These are phyloP conservation scores for Liolophura sinensis DNA, from an alignment of 1,140 invertebrate genomes.

Conservation along the genomic window DNA sequence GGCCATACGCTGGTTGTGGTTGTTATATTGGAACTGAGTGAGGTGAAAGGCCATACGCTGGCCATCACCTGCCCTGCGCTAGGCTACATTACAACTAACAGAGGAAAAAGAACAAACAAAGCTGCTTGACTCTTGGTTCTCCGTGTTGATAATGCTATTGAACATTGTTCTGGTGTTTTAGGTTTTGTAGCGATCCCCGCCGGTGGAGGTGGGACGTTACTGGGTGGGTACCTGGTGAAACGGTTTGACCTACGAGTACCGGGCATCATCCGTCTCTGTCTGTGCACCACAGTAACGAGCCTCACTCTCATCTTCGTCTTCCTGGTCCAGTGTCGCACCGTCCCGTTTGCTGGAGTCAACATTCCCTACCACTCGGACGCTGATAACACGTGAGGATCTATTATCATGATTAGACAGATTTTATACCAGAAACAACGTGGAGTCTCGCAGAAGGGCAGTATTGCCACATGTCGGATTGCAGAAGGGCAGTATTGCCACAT, in stretches of 20 bases:
- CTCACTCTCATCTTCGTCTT: slow-evolving; percentile 70
- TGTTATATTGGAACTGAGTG: no score
- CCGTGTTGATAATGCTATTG: no score
- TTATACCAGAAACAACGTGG: no score
- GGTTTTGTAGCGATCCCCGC: slow-evolving; percentile 74
- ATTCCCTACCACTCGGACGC: slow-evolving; percentile 59
- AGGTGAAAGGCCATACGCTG: no score
- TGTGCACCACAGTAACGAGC: slow-evolving; percentile 66
- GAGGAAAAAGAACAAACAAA: no score
- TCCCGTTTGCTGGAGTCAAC: slow-evolving; percentile 75
- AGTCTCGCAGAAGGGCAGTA: no score
- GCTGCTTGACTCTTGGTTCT: no score
- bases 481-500: no score
- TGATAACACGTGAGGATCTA: slow-evolving; percentile 56
- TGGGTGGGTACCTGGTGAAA: slow-evolving; percentile 80
- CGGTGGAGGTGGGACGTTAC: slow-evolving; percentile 75
- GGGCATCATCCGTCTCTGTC: slow-evolving; percentile 77
- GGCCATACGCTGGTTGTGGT: no score
- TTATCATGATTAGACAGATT: neutral
- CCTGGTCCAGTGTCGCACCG: slow-evolving; percentile 74
- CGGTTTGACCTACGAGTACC: slow-evolving; percentile 71
- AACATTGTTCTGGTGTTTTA: slow-evolving; percentile 34
- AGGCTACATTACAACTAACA: no score
- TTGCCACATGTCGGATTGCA: no score
- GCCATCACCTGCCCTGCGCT: no score